A percentile compares a stretch with the other conserved stretches of the same genome.
phyloP scores from a whole-genome alignment of 2,888 invertebrate genomes.

The Podabrus alpinus region DNA sequence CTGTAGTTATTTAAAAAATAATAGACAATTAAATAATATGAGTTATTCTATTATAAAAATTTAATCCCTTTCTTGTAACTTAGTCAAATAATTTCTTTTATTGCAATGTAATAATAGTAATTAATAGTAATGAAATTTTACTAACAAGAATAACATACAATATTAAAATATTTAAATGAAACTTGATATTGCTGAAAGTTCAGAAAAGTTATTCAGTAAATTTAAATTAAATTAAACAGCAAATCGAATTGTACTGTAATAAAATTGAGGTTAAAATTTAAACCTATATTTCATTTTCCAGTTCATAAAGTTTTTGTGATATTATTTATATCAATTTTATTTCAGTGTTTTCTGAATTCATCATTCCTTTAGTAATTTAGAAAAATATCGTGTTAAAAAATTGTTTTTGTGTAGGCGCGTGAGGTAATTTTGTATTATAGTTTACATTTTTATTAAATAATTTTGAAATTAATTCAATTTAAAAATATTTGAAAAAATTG shows the following conservation, averaged over 20 bases:
- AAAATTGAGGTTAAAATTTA: slow-evolving; percentile 2
- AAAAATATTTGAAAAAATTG: background rate
- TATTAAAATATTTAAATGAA: background rate
- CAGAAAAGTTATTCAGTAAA: background rate
- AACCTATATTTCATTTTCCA: background rate
- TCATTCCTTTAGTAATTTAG: background rate
- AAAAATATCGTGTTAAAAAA: background rate
- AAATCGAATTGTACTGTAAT: background rate
- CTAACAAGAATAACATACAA: background rate
- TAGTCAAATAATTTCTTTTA: background rate
- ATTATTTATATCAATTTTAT: slow-evolving; percentile 2
- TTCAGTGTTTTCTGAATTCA: background rate
- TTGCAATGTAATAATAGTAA: background rate
- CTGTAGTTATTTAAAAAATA: background rate
- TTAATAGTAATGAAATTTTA: background rate
- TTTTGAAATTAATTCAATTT: background rate
- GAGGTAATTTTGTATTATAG: background rate
- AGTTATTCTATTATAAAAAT: background rate
- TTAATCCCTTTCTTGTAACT: background rate
- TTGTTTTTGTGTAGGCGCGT: background rate
- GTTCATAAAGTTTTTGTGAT: slow-evolving; percentile 3
- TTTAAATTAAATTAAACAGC: slow-evolving; percentile 2
- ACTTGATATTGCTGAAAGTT: background rate
- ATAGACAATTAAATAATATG: background rate
- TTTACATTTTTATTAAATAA: background rate